Evolutionary conservation across 2,113 vertebrate genomes (phyloP).

Genomic region (Fregetta grallaria): DNA sequence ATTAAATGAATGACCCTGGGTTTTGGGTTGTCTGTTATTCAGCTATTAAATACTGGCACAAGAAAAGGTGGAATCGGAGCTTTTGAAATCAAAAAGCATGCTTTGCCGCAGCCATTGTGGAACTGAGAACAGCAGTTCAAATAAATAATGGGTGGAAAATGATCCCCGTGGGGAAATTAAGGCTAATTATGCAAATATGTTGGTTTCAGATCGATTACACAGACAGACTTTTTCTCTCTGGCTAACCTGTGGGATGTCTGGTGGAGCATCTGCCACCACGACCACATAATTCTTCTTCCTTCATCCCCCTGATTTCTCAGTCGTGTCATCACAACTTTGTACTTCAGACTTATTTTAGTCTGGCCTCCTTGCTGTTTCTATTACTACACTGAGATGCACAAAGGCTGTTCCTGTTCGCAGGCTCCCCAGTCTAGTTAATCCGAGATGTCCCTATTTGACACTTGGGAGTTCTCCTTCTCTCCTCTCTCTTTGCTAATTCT

Average conservation of each 20-base stretch:
- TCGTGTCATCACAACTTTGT: background rate
- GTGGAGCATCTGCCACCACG: background rate
- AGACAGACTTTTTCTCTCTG: background rate
- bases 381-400: background rate
- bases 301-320: slow-evolving; percentile 11
- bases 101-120: background rate
- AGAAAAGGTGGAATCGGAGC: background rate
- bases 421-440: background rate
- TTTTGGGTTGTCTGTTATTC: background rate
- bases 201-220: background rate
- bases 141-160: background rate
- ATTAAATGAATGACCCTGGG: background rate
- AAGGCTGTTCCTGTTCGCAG: background rate
- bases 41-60: background rate
- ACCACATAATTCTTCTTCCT: background rate
- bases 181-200: background rate
- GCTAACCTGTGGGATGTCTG: background rate
- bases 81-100: background rate
- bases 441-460: background rate
- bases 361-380: background rate
- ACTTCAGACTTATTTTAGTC: background rate
- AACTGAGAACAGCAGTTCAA: background rate
- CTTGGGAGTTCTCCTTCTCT: background rate
- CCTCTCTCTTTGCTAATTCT: background rate
- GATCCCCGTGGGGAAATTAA: background rate